Percentiles rank a stretch among this genome's conserved stretches.
These are phyloP conservation scores for Eledona agricola DNA, from an alignment of 2,888 invertebrate species.

Conservation along the genomic window DNA sequence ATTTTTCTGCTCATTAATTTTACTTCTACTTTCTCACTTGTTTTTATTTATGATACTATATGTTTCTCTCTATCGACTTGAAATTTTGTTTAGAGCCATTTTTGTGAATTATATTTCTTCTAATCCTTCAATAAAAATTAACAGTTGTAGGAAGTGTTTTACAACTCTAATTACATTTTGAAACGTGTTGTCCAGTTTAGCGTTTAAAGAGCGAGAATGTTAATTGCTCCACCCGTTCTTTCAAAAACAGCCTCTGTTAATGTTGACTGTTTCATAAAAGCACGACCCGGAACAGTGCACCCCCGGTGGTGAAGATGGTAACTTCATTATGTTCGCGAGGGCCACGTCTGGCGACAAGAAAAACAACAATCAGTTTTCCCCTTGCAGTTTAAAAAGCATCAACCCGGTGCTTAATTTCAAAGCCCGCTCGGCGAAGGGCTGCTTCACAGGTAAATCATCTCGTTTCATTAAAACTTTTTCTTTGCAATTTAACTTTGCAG, in stretches of 20 bases:
- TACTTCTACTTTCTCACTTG: too few relatives aligned
- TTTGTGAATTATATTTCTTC: too few relatives aligned
- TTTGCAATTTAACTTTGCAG: constrained; percentile 62
- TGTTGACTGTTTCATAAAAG: constrained; percentile 62
- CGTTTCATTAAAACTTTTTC: constrained; percentile 40
- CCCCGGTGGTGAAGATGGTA: constrained; percentile 95
- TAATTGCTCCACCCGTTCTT: constrained; percentile 7
- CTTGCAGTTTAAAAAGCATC: constrained; percentile 91
- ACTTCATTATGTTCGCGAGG: constrained; percentile 99
- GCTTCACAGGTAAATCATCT: constrained; percentile 79
- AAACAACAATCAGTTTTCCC: constrained; percentile 97
- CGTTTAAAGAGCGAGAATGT: too few relatives aligned
- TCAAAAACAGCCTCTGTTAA: constrained; percentile 21
- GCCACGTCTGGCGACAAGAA: constrained; percentile 98
- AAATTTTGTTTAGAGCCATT: too few relatives aligned
- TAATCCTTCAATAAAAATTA: too few relatives aligned
- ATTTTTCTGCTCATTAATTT: too few relatives aligned
- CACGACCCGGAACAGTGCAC: constrained; percentile 95
- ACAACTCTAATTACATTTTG: too few relatives aligned
- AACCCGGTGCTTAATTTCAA: constrained; percentile 92
- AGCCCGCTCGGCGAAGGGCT: constrained; percentile 88
- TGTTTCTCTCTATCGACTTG: too few relatives aligned
- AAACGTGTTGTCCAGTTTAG: too few relatives aligned
- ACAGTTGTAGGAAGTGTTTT: too few relatives aligned
- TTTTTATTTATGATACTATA: too few relatives aligned